These are phyloP conservation scores for Xanthorhoe spadicearia DNA, from an alignment of 2,888 invertebrate species.

Conservation along the genomic window DNA sequence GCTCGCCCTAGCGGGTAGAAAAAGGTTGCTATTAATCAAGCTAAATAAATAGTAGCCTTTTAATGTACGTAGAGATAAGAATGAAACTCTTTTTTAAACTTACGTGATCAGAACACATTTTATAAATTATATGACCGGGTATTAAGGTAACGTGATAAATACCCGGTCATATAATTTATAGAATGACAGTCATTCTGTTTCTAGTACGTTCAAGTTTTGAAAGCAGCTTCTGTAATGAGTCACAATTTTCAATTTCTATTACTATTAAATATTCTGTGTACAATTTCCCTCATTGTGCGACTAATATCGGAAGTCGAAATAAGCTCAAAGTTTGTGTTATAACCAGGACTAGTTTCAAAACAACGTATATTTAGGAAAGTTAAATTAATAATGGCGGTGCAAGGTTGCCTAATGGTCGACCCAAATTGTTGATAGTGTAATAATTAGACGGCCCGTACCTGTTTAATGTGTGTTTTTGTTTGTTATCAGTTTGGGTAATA, in stretches of 20 bases:
- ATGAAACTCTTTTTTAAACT: no score
- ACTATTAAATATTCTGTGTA: not conserved
- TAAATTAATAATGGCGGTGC: slow-evolving; percentile 64
- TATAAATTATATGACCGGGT: no score
- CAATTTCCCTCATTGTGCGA: not conserved
- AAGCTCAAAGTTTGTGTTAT: slow-evolving; percentile 30
- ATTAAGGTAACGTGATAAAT: no score
- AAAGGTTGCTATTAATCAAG: not conserved
- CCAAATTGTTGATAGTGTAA: slow-evolving; percentile 62
- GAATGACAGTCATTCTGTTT: no score
- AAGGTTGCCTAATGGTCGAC: slow-evolving; percentile 59
- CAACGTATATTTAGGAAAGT: slow-evolving; percentile 56
- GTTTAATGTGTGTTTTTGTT: slow-evolving; percentile 55
- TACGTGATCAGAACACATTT: no score
- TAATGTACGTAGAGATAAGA: no score
- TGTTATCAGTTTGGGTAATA: slow-evolving; percentile 51
- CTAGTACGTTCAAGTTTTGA: no score
- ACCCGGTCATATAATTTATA: no score
- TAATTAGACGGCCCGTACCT: slow-evolving; percentile 54
- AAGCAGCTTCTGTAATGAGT: no score
- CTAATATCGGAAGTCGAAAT: slow-evolving; percentile 27
- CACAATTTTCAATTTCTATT: not conserved
- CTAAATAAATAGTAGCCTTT: not conserved
- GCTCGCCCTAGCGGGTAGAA: no score
- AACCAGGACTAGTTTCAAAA: slow-evolving; percentile 54